phyloP scores from a whole-genome alignment of 1,140 invertebrate species.

The Choristoneura fumiferana region DNA sequence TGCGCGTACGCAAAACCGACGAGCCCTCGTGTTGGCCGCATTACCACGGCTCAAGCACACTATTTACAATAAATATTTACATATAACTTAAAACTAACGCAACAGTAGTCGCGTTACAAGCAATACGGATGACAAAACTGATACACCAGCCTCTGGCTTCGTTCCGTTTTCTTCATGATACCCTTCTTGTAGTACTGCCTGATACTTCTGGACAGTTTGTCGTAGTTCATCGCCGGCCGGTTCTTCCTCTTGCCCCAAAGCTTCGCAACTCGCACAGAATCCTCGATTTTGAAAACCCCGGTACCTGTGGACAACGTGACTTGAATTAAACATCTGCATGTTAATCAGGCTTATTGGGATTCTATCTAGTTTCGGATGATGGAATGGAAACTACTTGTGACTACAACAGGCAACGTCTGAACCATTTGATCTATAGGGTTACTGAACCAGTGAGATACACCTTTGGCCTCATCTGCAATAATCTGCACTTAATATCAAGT shows the following conservation, averaged over 20 bases:
- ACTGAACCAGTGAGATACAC: too few species aligned
- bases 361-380: slow-evolving; percentile 38
- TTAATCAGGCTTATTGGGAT: slow-evolving; percentile 37
- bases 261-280: slow-evolving; percentile 96
- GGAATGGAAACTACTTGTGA: too few species aligned
- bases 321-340: slow-evolving; percentile 59
- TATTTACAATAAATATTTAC: slow-evolving; percentile 68
- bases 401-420: too few species aligned
- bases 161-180: slow-evolving; percentile 99
- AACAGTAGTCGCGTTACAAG: slow-evolving; percentile 79
- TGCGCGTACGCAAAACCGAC: slow-evolving; percentile 50
- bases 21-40: slow-evolving; percentile 58
- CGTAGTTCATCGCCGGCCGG: slow-evolving; percentile 99
- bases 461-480: too few species aligned
- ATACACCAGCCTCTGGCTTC: slow-evolving; percentile 98
- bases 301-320: slow-evolving; percentile 77
- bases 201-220: slow-evolving; percentile 98
- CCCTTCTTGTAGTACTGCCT: slow-evolving; percentile 99
- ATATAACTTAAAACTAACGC: slow-evolving; percentile 33
- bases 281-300: slow-evolving; percentile 99
- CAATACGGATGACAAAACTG: slow-evolving; percentile 98
- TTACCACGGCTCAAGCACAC: slow-evolving; percentile 68
- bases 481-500: too few species aligned
- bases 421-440: too few species aligned
- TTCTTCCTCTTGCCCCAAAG: slow-evolving; percentile 99